Evolutionary conservation across 2,797 vertebrate genomes (phyloP).

Genomic region (Chrosomus eos): DNA sequence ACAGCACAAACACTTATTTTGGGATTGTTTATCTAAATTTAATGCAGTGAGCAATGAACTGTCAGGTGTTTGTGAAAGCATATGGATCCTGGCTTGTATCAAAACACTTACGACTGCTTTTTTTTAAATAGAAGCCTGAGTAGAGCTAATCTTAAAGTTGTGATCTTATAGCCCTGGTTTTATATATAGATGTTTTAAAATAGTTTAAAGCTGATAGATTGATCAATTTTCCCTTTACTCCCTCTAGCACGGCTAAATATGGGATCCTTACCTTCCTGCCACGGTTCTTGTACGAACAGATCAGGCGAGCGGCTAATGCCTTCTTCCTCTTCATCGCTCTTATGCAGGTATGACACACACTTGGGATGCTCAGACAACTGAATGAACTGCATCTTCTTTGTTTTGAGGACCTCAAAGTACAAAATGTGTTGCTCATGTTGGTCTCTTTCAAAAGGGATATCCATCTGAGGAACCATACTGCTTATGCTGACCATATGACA

Average conservation of each 20-base stretch:
- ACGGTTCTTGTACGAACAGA: constrained; percentile 99
- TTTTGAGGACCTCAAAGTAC: background rate
- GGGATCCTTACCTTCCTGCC: constrained; percentile 97
- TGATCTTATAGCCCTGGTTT: constrained; percentile 11
- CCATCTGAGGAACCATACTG: background rate
- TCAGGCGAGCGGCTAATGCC: constrained; percentile 96
- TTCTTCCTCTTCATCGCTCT: constrained; percentile 99
- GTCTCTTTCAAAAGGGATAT: background rate
- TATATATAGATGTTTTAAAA: constrained; percentile 40
- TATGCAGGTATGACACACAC: constrained; percentile 87
- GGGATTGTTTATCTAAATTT: constrained; percentile 66
- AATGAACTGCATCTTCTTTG: background rate
- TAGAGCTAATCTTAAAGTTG: constrained; percentile 47
- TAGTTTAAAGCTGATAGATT: background rate
- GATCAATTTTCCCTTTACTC: constrained; percentile 9
- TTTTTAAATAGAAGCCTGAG: constrained; percentile 25
- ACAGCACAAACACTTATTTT: constrained; percentile 66
- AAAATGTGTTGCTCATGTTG: constrained; percentile 1
- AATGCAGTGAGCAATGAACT: constrained; percentile 48
- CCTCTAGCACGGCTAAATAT: constrained; percentile 94
- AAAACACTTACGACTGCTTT: constrained; percentile 45
- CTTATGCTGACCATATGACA: constrained; percentile 14
- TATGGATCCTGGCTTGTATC: constrained; percentile 25
- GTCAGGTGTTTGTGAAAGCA: constrained; percentile 42
- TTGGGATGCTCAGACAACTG: background rate